Evolutionary conservation across 2,113 vertebrate species (phyloP).

Genomic region (Zosterops borbonicus): DNA sequence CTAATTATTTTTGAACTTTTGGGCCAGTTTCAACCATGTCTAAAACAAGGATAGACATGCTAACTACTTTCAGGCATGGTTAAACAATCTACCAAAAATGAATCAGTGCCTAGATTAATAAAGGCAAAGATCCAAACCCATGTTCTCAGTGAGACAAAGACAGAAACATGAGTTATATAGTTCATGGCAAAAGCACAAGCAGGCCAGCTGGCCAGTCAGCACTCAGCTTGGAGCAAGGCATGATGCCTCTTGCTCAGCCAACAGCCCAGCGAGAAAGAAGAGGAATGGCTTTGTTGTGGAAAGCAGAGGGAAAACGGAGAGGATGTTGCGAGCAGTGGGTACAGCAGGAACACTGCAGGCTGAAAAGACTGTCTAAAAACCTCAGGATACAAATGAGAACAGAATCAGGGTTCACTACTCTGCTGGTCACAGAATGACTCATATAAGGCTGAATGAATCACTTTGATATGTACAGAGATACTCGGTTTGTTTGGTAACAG

Average conservation of each 20-base stretch:
- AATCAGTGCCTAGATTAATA: not conserved
- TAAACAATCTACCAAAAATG: not conserved
- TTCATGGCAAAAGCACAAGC: not conserved
- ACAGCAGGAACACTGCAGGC: not conserved
- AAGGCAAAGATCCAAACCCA: not conserved
- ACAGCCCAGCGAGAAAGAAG: not conserved
- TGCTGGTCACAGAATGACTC: not conserved
- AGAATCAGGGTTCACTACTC: not conserved
- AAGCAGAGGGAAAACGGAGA: not conserved
- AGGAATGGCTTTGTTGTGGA: not conserved
- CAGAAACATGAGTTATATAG: not conserved
- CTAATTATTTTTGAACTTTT: not conserved
- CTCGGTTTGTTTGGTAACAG: slow-evolving; percentile 19
- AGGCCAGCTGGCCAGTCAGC: not conserved
- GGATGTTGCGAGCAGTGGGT: not conserved
- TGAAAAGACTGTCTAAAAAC: not conserved
- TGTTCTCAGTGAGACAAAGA: not conserved
- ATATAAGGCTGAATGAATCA: not conserved
- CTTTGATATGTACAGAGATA: not conserved
- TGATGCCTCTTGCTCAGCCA: not conserved
- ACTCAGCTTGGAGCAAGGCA: not conserved
- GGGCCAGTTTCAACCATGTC: not conserved
- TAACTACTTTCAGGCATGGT: not conserved
- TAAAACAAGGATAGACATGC: not conserved
- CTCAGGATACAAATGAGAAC: not conserved